Conservation (phyloP, 2,888 invertebrate species). For the Halictus quadricinctus region DNA sequence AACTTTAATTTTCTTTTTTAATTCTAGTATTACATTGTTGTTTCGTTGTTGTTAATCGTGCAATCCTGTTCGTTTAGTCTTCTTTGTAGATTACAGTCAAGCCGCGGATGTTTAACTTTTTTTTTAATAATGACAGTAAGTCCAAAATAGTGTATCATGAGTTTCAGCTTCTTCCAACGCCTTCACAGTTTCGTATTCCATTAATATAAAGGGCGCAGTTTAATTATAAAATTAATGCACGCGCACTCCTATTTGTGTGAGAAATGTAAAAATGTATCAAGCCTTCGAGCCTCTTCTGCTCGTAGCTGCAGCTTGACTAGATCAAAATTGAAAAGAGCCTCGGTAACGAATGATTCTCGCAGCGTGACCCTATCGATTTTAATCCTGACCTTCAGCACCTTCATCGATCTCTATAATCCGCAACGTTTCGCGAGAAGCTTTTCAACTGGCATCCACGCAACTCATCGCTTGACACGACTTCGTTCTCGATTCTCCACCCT, state of each 20-base stretch:
- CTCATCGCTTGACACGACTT: constrained; percentile 15
- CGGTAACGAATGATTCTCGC: not conserved
- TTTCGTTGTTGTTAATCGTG: too few species aligned
- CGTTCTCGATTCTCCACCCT: constrained; percentile 1
- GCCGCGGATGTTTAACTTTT: too few species aligned
- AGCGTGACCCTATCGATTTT: not conserved
- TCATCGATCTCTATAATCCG: constrained; percentile 35
- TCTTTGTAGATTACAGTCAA: not conserved
- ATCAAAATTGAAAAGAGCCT: not conserved
- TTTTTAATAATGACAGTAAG: too few species aligned
- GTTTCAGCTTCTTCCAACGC: too few species aligned
- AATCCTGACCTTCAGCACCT: constrained; percentile 11
- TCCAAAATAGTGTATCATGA: too few species aligned
- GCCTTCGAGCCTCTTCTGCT: not conserved
- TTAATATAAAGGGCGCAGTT: too few species aligned
- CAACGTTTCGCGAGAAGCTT: constrained; percentile 26
- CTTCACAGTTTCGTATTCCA: too few species aligned
- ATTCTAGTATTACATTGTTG: too few species aligned
- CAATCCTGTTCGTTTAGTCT: not conserved
- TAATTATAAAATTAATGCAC: too few species aligned
- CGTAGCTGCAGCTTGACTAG: not conserved
- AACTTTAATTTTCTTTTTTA: too few species aligned
- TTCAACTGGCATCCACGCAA: constrained; percentile 20
- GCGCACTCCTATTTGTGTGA: not conserved
- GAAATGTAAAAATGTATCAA: not conserved